phyloP scores from a whole-genome alignment of 2,113 vertebrate species.

The Martes martes region DNA sequence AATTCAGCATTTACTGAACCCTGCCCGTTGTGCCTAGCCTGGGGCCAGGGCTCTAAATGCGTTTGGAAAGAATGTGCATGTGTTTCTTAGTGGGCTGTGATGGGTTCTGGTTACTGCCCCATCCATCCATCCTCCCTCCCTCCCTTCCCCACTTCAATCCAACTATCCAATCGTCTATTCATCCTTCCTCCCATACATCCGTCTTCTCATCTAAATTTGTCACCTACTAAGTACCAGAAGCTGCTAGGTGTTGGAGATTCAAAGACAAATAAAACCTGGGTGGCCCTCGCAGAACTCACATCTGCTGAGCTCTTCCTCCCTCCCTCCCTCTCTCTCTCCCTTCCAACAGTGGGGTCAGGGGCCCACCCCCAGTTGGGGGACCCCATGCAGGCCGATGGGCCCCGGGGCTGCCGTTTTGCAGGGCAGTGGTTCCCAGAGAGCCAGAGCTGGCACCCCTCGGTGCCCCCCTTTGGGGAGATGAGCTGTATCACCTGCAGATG shows the following conservation, averaged over 20 bases:
- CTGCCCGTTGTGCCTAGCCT: background rate
- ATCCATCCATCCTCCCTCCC: background rate
- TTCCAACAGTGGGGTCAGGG: conserved; percentile 79
- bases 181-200: background rate
- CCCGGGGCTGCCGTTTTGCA: conserved; percentile 93
- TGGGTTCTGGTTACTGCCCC: background rate
- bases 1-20: background rate
- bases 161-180: background rate
- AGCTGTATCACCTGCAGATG: conserved; percentile 99
- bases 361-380: conserved; percentile 83
- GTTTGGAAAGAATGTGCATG: background rate
- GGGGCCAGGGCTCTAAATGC: background rate
- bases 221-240: background rate
- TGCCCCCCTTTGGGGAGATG: conserved; percentile 95
- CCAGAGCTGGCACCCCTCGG: conserved; percentile 94
- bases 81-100: background rate
- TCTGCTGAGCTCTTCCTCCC: background rate
- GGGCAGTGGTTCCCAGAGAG: conserved; percentile 96
- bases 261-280: background rate
- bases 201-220: background rate
- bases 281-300: background rate
- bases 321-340: background rate
- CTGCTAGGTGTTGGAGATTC: background rate
- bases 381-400: conserved; percentile 94
- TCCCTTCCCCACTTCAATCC: background rate